Percentiles rank a stretch among this genome's conserved stretches.
Evolutionary conservation across 1,140 invertebrate species (phyloP).

Genomic region (Trachelipus rathkii): DNA sequence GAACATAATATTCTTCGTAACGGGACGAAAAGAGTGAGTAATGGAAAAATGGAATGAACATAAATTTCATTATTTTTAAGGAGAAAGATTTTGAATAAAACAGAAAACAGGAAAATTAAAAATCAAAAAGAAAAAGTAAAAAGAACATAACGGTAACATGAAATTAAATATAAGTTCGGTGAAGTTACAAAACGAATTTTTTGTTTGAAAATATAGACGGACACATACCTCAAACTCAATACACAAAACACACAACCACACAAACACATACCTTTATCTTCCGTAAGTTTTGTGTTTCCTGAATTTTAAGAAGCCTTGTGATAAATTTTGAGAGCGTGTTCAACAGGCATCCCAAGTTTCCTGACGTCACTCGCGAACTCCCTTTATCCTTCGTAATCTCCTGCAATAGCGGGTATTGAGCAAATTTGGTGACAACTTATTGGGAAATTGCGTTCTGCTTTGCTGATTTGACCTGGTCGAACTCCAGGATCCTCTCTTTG

Average conservation of each 20-base stretch:
- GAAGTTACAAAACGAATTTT: too few species aligned
- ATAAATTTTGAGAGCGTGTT: conserved; percentile 94
- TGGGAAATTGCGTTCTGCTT: conserved; percentile 84
- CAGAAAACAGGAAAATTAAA: too few species aligned
- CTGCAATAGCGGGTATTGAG: conserved; percentile 88
- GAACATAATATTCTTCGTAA: conserved; percentile 61
- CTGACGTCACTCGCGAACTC: conserved; percentile 87
- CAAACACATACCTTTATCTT: conserved; percentile 66
- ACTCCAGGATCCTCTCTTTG: conserved; percentile 95
- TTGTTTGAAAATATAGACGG: too few species aligned
- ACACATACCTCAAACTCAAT: too few species aligned
- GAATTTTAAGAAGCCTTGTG: conserved; percentile 95
- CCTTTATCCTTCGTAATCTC: conserved; percentile 85
- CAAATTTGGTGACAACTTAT: conserved; percentile 88
- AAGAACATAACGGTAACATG: too few species aligned
- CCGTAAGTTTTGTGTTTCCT: conserved; percentile 79
- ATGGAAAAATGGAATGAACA: neutral
- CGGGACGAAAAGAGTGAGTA: conserved; percentile 38
- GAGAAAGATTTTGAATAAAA: too few species aligned
- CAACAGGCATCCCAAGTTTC: conserved; percentile 90
- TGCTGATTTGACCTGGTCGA: conserved; percentile 89
- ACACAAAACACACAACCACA: too few species aligned
- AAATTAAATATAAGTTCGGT: too few species aligned
- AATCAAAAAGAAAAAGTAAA: too few species aligned
- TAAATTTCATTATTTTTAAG: too few species aligned